A percentile compares a stretch with the other conserved stretches of the same genome.
Evolutionary conservation across 2,888 invertebrate species (phyloP).

Genomic region (Galeopsomyia nigrocyanea): DNA sequence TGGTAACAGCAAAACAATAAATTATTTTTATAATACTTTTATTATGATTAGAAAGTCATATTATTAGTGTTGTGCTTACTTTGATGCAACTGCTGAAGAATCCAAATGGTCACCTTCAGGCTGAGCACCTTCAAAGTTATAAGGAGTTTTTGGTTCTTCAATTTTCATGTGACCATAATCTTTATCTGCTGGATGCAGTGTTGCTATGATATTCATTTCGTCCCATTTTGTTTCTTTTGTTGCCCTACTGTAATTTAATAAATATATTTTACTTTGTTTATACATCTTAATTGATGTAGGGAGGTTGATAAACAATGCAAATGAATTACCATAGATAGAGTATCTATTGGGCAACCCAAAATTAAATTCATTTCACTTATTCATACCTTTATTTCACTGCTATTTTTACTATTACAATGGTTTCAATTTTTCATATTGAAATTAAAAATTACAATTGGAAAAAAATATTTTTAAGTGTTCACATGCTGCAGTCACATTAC

Average conservation of each 20-base stretch:
- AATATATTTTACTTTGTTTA: too few species aligned
- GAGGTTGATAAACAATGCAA: too few species aligned
- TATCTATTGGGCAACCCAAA: too few species aligned
- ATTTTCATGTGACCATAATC: conserved; percentile 99
- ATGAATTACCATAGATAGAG: too few species aligned
- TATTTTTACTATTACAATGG: too few species aligned
- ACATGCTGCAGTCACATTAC: too few species aligned
- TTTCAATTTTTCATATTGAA: too few species aligned
- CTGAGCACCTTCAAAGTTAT: conserved; percentile 72
- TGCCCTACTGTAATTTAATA: conserved; percentile 53
- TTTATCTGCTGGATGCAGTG: conserved; percentile 97
- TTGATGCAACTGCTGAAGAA: conserved; percentile 83
- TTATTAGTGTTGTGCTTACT: conserved; percentile 70
- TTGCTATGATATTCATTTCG: conserved; percentile 98
- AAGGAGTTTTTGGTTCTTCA: conserved; percentile 98
- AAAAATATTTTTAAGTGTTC: too few species aligned
- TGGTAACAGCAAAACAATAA: conserved; percentile 44
- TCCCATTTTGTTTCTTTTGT: conserved; percentile 87
- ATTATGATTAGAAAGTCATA: neutral
- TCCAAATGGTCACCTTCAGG: conserved; percentile 75
- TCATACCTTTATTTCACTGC: too few species aligned
- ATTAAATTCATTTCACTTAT: too few species aligned
- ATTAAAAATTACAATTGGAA: too few species aligned
- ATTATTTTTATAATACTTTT: neutral
- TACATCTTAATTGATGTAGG: too few species aligned